These are phyloP conservation scores for Trachelus troglodyta DNA, from an alignment of 2,888 invertebrate species.

Conservation along the genomic window DNA sequence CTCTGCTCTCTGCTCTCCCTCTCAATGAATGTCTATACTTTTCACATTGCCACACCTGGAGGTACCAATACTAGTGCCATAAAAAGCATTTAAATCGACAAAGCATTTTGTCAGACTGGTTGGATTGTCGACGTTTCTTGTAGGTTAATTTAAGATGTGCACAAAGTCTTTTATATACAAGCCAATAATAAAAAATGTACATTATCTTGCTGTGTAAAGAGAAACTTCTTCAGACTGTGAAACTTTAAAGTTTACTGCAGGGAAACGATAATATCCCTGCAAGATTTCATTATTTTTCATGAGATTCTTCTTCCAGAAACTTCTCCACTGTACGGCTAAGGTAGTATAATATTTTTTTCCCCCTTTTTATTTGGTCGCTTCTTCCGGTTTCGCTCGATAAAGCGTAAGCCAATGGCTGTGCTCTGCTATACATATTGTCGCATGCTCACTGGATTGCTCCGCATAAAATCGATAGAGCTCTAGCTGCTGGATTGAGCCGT, in stretches of 20 bases:
- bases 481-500: background rate
- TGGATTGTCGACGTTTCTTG: background rate
- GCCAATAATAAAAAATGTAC: background rate
- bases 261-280: background rate
- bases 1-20: background rate
- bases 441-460: constrained; percentile 1
- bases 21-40: background rate
- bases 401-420: constrained; percentile 2
- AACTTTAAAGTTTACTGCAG: background rate
- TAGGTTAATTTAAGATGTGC: background rate
- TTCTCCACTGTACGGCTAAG: background rate
- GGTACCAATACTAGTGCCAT: background rate
- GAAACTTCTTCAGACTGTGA: background rate
- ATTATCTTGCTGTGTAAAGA: background rate
- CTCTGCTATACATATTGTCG: constrained; percentile 3
- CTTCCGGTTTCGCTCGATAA: constrained; percentile 8
- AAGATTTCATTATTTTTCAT: background rate
- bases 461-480: constrained; percentile 6
- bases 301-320: background rate
- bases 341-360: background rate
- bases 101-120: background rate
- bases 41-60: background rate
- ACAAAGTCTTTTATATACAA: background rate
- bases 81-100: background rate
- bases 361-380: background rate